A percentile compares a stretch with the other conserved stretches of the same genome.
Conservation (phyloP, 2,113 vertebrate species). For the Pipra filicauda region DNA sequence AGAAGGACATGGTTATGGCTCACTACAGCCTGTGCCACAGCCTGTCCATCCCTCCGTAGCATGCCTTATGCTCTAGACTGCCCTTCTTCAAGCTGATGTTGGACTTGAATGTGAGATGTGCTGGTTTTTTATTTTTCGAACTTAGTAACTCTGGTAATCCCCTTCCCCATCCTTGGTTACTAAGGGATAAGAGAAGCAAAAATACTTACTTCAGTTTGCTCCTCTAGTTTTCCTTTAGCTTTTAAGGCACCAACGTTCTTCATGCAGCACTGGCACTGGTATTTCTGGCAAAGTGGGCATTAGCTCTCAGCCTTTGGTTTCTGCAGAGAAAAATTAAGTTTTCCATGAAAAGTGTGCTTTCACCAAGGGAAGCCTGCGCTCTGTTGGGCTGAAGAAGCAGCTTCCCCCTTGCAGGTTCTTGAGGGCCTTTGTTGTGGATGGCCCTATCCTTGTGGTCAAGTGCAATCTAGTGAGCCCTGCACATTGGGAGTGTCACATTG, state of each 20-base stretch:
- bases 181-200: background rate
- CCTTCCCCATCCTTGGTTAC: background rate
- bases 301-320: background rate
- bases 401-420: background rate
- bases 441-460: background rate
- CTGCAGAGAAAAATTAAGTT: background rate
- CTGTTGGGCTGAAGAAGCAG: fast-evolving
- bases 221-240: background rate
- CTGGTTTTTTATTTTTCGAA: background rate
- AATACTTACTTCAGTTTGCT: background rate
- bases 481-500: background rate
- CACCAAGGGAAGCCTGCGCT: background rate
- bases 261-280: fast-evolving
- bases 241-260: background rate
- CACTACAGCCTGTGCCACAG: background rate
- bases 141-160: background rate
- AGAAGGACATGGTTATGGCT: too few species aligned
- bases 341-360: fast-evolving
- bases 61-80: background rate
- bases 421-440: background rate
- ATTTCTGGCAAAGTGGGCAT: fast-evolving
- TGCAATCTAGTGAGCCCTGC: background rate
- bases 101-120: fast-evolving
- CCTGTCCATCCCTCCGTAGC: too few species aligned
- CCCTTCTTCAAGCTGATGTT: too few species aligned